These are phyloP conservation scores for Dendrocincla tyrannina DNA, from an alignment of 2,797 vertebrate genomes.

Conservation along the genomic window DNA sequence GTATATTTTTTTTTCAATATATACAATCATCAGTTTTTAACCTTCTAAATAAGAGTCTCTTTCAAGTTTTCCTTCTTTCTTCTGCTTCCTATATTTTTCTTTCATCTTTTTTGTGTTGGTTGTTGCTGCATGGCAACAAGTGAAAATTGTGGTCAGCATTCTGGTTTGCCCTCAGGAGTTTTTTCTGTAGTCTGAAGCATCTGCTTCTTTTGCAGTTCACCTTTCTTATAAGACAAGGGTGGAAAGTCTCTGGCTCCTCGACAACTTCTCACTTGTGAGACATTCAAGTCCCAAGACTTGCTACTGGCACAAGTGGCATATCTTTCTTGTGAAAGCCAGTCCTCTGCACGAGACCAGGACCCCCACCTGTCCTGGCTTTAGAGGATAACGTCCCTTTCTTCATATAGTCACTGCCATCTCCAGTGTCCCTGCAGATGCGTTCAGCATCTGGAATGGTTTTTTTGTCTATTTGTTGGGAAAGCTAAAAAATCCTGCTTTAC, in stretches of 20 bases:
- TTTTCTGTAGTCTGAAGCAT: neutral
- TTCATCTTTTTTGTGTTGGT: neutral
- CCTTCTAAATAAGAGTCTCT: neutral
- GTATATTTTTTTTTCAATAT: neutral
- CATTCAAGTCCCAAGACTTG: neutral
- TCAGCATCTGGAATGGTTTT: neutral
- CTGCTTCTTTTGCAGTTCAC: neutral
- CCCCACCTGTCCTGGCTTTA: neutral
- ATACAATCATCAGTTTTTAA: neutral
- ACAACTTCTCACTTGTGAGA: neutral
- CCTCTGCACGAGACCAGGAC: neutral
- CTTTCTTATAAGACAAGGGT: neutral
- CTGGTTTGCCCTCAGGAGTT: neutral
- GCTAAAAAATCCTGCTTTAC: neutral
- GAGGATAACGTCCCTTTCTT: neutral
- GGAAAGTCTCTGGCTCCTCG: neutral
- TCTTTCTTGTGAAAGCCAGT: neutral
- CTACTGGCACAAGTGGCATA: neutral
- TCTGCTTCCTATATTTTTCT: neutral
- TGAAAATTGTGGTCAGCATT: neutral
- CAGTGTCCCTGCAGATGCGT: fast-evolving
- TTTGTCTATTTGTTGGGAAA: neutral
- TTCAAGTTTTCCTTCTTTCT: neutral
- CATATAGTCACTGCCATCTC: neutral
- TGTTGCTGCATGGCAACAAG: neutral